Conservation (phyloP, 2,797 vertebrate species). For the Galaxias olidus region DNA sequence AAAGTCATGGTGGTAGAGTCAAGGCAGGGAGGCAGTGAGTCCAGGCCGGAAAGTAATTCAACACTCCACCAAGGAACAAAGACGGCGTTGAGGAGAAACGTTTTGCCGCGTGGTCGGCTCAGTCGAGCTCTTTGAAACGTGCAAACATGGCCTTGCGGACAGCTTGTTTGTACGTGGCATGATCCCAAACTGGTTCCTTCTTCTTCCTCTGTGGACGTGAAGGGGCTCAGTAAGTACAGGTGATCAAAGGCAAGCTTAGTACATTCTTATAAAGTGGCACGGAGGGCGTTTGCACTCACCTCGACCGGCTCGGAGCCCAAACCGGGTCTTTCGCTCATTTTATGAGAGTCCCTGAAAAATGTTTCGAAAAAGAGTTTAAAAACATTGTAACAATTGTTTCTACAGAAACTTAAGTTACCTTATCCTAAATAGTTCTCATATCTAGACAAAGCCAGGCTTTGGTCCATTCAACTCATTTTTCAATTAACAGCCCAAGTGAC, state of each 20-base stretch:
- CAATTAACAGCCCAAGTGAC: too few species aligned
- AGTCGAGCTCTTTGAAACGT: conserved; percentile 94
- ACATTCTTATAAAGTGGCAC: background rate
- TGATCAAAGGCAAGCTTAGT: background rate
- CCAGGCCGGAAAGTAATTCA: conserved; percentile 5
- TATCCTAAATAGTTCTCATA: too few species aligned
- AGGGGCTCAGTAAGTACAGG: background rate
- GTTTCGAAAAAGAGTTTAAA: conserved; percentile 4
- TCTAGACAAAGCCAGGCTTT: too few species aligned
- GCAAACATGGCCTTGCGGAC: conserved; percentile 98
- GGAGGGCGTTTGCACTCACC: conserved; percentile 45
- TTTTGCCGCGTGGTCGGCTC: conserved; percentile 51
- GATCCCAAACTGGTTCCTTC: conserved; percentile 81
- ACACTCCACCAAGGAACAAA: conserved; percentile 34
- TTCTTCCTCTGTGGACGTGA: conserved; percentile 75
- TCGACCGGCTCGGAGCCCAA: conserved; percentile 71
- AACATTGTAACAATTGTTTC: background rate
- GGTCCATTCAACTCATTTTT: too few species aligned
- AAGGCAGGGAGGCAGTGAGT: conserved; percentile 23
- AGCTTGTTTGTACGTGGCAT: conserved; percentile 89
- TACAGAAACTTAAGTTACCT: too few species aligned
- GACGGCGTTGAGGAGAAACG: conserved; percentile 7
- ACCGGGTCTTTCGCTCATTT: conserved; percentile 76
- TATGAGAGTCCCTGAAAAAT: conserved; percentile 63
- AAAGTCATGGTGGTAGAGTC: conserved; percentile 2